Conservation (phyloP, 2,888 invertebrate species). For the Drosophila mulleri region DNA sequence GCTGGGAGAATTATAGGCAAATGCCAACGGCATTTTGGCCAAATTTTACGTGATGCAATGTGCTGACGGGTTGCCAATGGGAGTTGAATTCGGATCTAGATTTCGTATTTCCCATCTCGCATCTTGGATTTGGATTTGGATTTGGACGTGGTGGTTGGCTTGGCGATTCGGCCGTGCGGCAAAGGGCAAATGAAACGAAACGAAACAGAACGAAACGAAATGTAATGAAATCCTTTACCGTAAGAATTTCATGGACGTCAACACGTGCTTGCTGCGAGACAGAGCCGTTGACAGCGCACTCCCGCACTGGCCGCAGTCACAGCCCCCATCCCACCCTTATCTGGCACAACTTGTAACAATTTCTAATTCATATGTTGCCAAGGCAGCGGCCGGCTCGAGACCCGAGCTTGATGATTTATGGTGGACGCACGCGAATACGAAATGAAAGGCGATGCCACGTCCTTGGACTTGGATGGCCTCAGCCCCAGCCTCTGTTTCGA, state of each 20-base stretch:
- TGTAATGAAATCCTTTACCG: conserved; percentile 78
- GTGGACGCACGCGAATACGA: conserved; percentile 65
- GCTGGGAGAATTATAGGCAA: conserved; percentile 54
- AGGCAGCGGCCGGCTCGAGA: conserved; percentile 20
- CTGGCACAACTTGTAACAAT: conserved; percentile 57
- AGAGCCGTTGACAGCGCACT: conserved; percentile 60
- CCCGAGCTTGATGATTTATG: conserved; percentile 69
- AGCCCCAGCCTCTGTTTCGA: not conserved
- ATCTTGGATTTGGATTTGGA: conserved; percentile 12
- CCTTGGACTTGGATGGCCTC: conserved; percentile 25
- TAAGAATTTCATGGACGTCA: conserved; percentile 82
- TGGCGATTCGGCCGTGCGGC: conserved; percentile 59
- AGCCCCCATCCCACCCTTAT: not conserved
- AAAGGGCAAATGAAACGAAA: conserved; percentile 53
- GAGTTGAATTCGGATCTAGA: conserved; percentile 20
- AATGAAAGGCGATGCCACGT: conserved; percentile 55
- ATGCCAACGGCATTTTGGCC: conserved; percentile 46
- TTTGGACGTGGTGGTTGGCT: conserved; percentile 32
- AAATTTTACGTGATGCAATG: conserved; percentile 61
- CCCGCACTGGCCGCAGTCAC: not conserved
- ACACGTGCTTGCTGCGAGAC: conserved; percentile 66
- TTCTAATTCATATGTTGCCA: conserved; percentile 78
- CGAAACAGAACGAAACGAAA: conserved; percentile 54
- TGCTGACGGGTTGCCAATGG: conserved; percentile 18
- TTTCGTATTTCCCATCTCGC: not conserved